These are phyloP conservation scores for Phragmatobia fuliginosa DNA, from an alignment of 2,888 invertebrate species.

Conservation along the genomic window DNA sequence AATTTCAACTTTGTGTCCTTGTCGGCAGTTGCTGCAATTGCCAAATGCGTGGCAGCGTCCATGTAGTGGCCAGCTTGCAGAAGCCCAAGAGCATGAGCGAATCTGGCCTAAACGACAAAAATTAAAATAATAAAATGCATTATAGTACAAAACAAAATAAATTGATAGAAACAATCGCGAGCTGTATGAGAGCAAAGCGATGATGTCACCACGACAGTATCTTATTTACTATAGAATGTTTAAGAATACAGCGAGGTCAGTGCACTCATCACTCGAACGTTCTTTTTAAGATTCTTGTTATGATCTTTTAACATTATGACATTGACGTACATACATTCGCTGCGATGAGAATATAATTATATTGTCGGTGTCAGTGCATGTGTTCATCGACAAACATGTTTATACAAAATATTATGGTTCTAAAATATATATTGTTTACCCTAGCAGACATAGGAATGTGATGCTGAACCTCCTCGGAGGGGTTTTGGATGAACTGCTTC, in stretches of 20 bases:
- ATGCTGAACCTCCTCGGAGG: constrained; percentile 16
- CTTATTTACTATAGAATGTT: constrained; percentile 18
- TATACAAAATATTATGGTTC: constrained; percentile 23
- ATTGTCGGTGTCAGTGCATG: constrained; percentile 25
- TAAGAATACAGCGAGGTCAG: constrained; percentile 31
- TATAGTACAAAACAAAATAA: background rate
- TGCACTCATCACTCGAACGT: constrained; percentile 34
- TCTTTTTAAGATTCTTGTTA: constrained; percentile 22
- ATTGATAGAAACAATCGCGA: constrained; percentile 1
- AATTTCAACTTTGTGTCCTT: constrained; percentile 38
- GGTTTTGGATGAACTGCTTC: background rate
- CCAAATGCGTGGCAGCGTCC: constrained; percentile 67
- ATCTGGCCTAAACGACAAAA: constrained; percentile 53
- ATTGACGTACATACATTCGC: constrained; percentile 22
- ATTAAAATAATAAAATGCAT: constrained; percentile 4
- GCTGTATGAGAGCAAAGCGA: constrained; percentile 9
- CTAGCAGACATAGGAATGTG: constrained; percentile 37
- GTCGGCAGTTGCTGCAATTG: constrained; percentile 62
- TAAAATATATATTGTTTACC: constrained; percentile 45
- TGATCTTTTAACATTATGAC: constrained; percentile 24
- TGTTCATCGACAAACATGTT: constrained; percentile 33
- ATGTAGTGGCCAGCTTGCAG: constrained; percentile 49
- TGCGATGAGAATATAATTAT: constrained; percentile 13
- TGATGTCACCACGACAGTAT: constrained; percentile 18
- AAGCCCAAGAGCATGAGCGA: constrained; percentile 55